Conservation (phyloP, 1,140 invertebrate species). For the Bombus cullumanus region DNA sequence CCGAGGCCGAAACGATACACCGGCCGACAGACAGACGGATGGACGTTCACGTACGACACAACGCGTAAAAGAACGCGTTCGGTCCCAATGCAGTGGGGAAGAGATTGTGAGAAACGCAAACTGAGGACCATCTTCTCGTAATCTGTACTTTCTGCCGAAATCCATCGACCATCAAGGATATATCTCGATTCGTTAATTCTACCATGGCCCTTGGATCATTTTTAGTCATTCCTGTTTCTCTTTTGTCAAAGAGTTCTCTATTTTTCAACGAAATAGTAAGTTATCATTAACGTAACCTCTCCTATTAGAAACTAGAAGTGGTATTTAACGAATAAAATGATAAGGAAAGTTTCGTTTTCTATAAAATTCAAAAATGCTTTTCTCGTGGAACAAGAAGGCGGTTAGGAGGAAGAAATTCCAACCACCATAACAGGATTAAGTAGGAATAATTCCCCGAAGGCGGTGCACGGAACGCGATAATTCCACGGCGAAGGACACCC, state of each 20-base stretch:
- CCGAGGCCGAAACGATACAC: conserved; percentile 51
- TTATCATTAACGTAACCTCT: no score
- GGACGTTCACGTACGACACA: conserved; percentile 30
- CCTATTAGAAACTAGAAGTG: no score
- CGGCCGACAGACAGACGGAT: conserved; percentile 34
- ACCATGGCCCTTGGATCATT: neutral
- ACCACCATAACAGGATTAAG: neutral
- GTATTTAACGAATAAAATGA: no score
- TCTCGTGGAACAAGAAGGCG: neutral
- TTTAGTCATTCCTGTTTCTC: neutral
- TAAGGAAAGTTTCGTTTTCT: neutral
- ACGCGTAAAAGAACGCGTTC: neutral
- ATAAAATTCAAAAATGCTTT: neutral
- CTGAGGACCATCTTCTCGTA: neutral
- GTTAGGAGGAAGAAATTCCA: neutral
- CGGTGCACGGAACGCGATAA: neutral
- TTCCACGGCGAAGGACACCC: conserved; percentile 19
- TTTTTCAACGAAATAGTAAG: no score
- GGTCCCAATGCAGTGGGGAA: neutral
- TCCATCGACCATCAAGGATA: neutral
- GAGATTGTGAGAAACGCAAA: neutral
- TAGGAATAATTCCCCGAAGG: neutral
- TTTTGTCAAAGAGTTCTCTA: neutral
- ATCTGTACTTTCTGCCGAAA: neutral
- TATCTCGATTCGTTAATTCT: neutral